Evolutionary conservation across 2,888 invertebrate species (phyloP).

Genomic region (Lasioglossum malachurum): DNA sequence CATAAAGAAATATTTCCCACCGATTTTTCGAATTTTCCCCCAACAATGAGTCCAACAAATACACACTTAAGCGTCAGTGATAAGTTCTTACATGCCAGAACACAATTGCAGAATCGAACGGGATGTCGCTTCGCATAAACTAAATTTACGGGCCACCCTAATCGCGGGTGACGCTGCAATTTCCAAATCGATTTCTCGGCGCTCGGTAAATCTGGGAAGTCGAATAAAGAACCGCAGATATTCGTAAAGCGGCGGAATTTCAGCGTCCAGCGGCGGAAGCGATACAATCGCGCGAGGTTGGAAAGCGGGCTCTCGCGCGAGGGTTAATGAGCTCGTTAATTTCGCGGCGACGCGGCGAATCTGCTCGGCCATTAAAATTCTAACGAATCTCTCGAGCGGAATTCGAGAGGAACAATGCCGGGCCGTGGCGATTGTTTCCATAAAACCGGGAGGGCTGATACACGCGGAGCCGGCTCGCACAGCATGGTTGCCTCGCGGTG

Average conservation of each 20-base stretch:
- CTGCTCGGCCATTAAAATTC: slow-evolving; percentile 42
- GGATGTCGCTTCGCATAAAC: not conserved
- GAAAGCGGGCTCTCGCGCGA: not conserved
- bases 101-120: too few species aligned
- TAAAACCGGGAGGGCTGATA: slow-evolving; percentile 46
- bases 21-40: not conserved
- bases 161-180: not conserved
- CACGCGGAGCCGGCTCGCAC: slow-evolving; percentile 27
- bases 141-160: not conserved
- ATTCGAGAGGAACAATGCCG: slow-evolving; percentile 43
- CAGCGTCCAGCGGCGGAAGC: not conserved
- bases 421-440: slow-evolving; percentile 47
- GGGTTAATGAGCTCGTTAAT: slow-evolving; percentile 59
- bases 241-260: not conserved
- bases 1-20: not conserved
- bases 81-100: too few species aligned
- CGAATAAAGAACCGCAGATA: not conserved
- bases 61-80: not conserved
- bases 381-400: slow-evolving; percentile 52
- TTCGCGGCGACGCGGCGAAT: slow-evolving; percentile 46
- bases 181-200: not conserved
- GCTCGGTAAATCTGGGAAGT: not conserved
- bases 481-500: not conserved
- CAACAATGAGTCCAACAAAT: not conserved
- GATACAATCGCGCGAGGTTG: not conserved